Conservation (phyloP, 2,797 vertebrate genomes). For the Notolabrus celidotus region DNA sequence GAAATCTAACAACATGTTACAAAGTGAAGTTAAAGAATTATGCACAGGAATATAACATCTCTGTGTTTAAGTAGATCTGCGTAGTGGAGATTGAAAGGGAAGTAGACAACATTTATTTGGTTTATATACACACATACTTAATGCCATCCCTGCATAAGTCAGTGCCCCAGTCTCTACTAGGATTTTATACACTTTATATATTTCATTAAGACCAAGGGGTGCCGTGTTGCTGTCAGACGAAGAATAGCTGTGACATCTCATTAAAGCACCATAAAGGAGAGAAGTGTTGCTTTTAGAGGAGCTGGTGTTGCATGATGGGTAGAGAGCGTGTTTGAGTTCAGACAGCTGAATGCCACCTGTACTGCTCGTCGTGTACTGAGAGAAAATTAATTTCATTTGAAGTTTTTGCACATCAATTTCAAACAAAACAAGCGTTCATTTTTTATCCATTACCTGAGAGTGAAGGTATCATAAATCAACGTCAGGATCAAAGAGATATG, state of each 20-base stretch:
- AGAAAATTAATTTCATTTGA: constrained; percentile 27
- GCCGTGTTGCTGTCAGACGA: background rate
- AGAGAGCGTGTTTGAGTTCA: background rate
- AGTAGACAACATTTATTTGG: no score
- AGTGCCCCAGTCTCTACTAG: no score
- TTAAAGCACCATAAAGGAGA: background rate
- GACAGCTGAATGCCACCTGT: background rate
- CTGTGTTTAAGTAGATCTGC: no score
- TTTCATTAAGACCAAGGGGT: no score
- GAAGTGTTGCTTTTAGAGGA: background rate
- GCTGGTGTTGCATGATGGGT: background rate
- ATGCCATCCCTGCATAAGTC: no score
- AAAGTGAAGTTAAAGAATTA: no score
- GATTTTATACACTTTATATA: no score
- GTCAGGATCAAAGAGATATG: constrained; percentile 33
- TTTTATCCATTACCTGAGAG: constrained; percentile 19
- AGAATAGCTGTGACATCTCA: no score
- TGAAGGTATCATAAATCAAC: constrained; percentile 43
- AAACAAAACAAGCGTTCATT: constrained; percentile 8
- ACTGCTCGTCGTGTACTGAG: background rate
- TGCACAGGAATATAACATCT: no score
- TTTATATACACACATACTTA: no score
- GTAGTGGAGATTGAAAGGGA: no score
- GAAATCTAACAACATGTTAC: no score
- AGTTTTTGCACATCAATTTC: constrained; percentile 29